Conservation (phyloP, 1,140 invertebrate species). For the Drosophila chauvacae region DNA sequence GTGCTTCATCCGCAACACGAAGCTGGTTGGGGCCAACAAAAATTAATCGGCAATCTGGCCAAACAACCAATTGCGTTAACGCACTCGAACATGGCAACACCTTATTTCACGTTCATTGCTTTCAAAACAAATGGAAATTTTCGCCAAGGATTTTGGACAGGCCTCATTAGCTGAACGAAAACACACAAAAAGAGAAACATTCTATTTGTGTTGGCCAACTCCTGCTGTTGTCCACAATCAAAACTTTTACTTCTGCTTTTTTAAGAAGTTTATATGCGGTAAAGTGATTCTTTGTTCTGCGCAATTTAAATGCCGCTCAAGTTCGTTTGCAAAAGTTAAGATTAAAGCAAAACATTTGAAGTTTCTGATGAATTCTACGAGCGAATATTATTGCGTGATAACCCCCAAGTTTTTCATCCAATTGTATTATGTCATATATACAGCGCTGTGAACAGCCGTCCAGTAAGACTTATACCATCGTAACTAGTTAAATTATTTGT, state of each 20-base stretch:
- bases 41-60: constrained; percentile 8
- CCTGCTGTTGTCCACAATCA: constrained; percentile 39
- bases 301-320: constrained; percentile 12
- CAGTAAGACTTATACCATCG: no score
- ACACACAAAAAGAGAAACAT: constrained; percentile 9
- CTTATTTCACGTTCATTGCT: constrained; percentile 4
- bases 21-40: constrained; percentile 11
- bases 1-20: constrained; percentile 9
- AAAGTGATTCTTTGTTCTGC: constrained; percentile 7
- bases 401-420: neutral
- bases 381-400: neutral
- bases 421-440: neutral
- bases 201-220: constrained; percentile 38
- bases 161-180: constrained; percentile 25
- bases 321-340: constrained; percentile 10
- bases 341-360: constrained; percentile 27
- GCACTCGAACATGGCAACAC: constrained; percentile 19
- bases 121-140: constrained; percentile 38
- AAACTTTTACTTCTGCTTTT: constrained; percentile 42
- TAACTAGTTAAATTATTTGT: neutral
- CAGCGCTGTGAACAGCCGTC: no score
- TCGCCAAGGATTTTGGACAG: constrained; percentile 18
- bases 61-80: neutral
- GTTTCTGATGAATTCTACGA: neutral
- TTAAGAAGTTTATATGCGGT: constrained; percentile 22